phyloP scores from a whole-genome alignment of 2,113 vertebrate species.

The Acanthisitta chloris region DNA sequence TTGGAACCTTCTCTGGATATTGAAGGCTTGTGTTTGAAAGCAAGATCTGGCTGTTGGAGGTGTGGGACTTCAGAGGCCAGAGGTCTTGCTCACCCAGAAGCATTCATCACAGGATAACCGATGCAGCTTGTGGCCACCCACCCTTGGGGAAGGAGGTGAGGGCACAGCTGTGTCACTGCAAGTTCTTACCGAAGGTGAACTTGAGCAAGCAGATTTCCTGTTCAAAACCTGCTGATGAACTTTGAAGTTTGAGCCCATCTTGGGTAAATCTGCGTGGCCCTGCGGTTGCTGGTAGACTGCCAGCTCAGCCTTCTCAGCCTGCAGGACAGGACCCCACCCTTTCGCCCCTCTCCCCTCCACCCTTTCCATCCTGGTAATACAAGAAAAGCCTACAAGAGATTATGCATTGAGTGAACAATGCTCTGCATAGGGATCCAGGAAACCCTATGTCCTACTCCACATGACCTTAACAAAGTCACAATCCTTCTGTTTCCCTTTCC shows the following conservation, averaged over 20 bases:
- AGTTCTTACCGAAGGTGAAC: background rate
- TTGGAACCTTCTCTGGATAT: background rate
- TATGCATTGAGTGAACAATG: background rate
- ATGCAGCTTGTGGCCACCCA: background rate
- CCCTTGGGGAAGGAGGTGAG: background rate
- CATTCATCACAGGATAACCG: background rate
- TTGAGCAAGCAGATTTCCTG: background rate
- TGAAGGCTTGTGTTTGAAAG: background rate
- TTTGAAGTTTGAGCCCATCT: background rate
- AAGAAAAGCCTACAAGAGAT: background rate
- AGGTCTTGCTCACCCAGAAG: background rate
- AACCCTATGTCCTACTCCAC: background rate
- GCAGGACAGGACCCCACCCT: background rate
- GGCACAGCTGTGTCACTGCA: background rate
- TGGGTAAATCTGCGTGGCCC: background rate
- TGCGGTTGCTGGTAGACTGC: background rate
- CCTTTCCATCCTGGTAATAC: background rate
- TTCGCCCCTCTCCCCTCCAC: background rate
- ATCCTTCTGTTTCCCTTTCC: conserved; percentile 47
- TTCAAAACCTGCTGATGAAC: background rate
- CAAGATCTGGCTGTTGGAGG: background rate
- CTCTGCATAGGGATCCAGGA: background rate
- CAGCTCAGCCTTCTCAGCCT: background rate
- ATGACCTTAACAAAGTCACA: background rate
- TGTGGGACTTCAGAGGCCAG: background rate